Base-by-base conservation (phyloP, 2,888 invertebrate genomes). In the Kuschelorhynchus macadamiae region DNA sequence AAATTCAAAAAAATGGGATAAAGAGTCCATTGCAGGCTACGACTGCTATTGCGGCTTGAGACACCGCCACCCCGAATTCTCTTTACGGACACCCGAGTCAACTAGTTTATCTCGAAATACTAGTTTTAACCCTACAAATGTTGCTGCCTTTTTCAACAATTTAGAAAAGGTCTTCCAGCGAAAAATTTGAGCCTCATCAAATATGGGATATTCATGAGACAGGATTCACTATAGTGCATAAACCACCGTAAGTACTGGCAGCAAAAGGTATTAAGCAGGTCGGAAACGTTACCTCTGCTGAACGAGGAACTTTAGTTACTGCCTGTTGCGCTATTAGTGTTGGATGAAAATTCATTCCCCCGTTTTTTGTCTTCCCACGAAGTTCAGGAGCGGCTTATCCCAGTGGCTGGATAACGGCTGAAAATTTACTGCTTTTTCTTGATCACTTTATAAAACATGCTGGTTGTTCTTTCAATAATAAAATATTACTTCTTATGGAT, bases 181-280 rank as follows among this genome's bases (percentile, higher is more conserved):
- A 42, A 30, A 56, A 56, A 20, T 64, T 64, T 49, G 64, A 56
- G 33, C 57, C 64, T 25, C 56, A 65, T 65, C 50, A 65, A 33
- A 65, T 82, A 16, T 81, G 72, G 59, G 82, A 82, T 63, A 41
- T 78, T 21, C 80, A 81, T 72, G 81, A 83, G 73, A 81, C 78
- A 44, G 80, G 77, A 1, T 57, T 80, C 7, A 80, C 80, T 17
- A 83, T 80, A 0, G 81, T 83, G 0, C 79, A 80, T 20, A 75
- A 75, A 57, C 78, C 81, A 8, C 68, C 73, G 11, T 79, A 78
- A 71, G 72, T 83, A 25, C 49, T 83, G 53, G 79, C 81, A 2
- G 20, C 56, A 18, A 81, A 75, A 72, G 81, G 82, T n/a, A 39
- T 65, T 3, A 82, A 81, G 53, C 81, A 81, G 70, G 78, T 83